Evolutionary conservation across 2,113 vertebrate species (phyloP), one percentile per base, ranked within the genome.

Genomic region (Deroptyus accipitrinus): DNA sequence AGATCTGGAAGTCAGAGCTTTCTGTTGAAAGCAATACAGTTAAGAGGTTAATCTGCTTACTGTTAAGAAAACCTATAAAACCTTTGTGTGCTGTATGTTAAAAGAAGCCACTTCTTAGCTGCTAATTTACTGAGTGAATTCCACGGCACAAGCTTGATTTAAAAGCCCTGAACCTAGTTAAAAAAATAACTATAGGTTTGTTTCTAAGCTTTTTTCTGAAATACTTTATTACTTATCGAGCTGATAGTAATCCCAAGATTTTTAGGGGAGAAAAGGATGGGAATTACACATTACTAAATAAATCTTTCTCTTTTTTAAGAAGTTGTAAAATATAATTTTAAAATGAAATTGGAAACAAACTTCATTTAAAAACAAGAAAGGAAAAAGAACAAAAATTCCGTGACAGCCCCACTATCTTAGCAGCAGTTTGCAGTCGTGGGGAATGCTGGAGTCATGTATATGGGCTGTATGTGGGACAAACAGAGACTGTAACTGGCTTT

Each of bases 41-140:
- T 94, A 93, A 95, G 95, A 94, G 81, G 90, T 93, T 96, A 94
- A 95, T 95, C 95, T 94, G 70, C 80, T 96, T 97, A 91, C 63
- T 59, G 0, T 63, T 79, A 59, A 81, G 75, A 72, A 94, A 87
- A 89, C 68, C 77, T 79, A 19, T 86, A 93, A 96, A 94, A 82
- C 83, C 68, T 84, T 81, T 77, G 51, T 88, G 81, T 95, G 81
- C 66, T 91, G 23, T 55, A 5, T 61, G 66, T 90, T 82, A 61
- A 92, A 91, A 75, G 70, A 25, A 2, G 2, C n/a, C 17, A 19
- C 19, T 68, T 61, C n/a, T 79, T 62, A 35, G 30, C 22, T 81
- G 64, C 59, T 83, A 22, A 74, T 62, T 91, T 92, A 19, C 27
- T 42, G 44, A 88, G 63, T 41, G 57, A 83, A 59, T 75, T 80